phyloP scores from a whole-genome alignment of 2,113 vertebrate species.

The Corythoichthys haematopterus region DNA sequence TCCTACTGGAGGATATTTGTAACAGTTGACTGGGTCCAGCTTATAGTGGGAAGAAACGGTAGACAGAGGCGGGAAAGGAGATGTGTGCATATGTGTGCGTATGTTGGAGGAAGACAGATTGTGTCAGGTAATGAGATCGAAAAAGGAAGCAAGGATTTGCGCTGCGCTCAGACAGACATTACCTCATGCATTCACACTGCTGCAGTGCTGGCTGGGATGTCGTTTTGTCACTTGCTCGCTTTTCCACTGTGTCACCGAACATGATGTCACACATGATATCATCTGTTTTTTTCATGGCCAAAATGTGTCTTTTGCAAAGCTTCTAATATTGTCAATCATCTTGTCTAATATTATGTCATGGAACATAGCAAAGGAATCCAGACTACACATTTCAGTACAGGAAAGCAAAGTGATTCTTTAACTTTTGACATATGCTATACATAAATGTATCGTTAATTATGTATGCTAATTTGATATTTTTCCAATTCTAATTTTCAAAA shows the following conservation, averaged over 20 bases:
- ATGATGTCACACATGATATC: neutral
- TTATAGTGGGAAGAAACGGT: neutral
- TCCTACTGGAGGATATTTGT: conserved; percentile 48
- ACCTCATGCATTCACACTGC: conserved; percentile 1
- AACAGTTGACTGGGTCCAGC: conserved; percentile 46
- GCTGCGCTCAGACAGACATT: conserved; percentile 2
- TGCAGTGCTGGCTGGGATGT: neutral
- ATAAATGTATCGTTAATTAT: neutral
- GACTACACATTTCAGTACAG: neutral
- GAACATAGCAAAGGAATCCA: neutral
- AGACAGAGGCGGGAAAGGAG: conserved; percentile 3
- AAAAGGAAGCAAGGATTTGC: neutral
- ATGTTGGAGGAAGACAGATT: neutral
- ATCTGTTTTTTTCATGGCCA: too few relatives aligned
- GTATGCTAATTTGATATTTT: too few relatives aligned
- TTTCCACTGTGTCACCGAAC: neutral
- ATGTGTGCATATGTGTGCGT: conserved; percentile 15
- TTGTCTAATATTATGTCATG: too few relatives aligned
- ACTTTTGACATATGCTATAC: neutral
- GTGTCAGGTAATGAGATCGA: conserved; percentile 5
- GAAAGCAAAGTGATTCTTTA: conserved; percentile 14
- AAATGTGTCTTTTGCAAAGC: too few relatives aligned
- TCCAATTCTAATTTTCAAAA: too few relatives aligned
- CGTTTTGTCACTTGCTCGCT: too few relatives aligned
- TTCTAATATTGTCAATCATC: too few relatives aligned